Evolutionary conservation across 2,113 vertebrate genomes (phyloP).

Genomic region (Thunnus thynnus): DNA sequence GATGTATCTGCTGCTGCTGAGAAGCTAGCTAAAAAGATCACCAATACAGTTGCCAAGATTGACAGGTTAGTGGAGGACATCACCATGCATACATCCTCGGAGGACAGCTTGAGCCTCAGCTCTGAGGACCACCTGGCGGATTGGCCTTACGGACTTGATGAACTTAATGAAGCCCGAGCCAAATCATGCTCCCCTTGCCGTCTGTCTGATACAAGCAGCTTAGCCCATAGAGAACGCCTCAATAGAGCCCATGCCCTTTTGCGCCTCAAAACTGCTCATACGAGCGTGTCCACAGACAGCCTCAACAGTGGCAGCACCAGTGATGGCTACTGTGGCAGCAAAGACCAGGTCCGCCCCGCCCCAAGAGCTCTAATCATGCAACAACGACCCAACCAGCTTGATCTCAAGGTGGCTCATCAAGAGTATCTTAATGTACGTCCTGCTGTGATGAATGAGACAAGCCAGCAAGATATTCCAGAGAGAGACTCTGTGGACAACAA

Average conservation of each 20-base stretch:
- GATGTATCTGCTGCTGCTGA: slow-evolving; percentile 90
- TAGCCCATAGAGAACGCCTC: slow-evolving; percentile 85
- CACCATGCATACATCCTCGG: slow-evolving; percentile 94
- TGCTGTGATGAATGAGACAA: slow-evolving; percentile 47
- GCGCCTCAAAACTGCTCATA: slow-evolving; percentile 88
- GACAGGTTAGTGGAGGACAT: slow-evolving; percentile 96
- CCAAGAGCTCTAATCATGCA: slow-evolving; percentile 82
- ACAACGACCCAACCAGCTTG: slow-evolving; percentile 91
- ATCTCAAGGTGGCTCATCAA: slow-evolving; percentile 87
- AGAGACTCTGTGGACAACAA: slow-evolving; percentile 82
- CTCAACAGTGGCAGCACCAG: slow-evolving; percentile 95
- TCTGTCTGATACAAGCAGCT: slow-evolving; percentile 85
- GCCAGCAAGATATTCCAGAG: slow-evolving; percentile 82
- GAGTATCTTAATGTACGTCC: slow-evolving; percentile 71
- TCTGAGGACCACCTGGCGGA: slow-evolving; percentile 94
- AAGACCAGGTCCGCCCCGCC: slow-evolving; percentile 88
- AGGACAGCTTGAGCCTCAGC: slow-evolving; percentile 97
- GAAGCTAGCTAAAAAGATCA: slow-evolving; percentile 92
- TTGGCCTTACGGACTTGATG: slow-evolving; percentile 91
- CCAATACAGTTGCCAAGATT: slow-evolving; percentile 93
- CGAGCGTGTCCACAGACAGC: slow-evolving; percentile 94
- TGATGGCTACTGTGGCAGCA: slow-evolving; percentile 91
- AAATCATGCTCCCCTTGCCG: slow-evolving; percentile 93
- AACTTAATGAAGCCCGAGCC: slow-evolving; percentile 88
- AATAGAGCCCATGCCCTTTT: slow-evolving; percentile 89